These are phyloP conservation scores for Tiliacea aurago DNA, from an alignment of 2,888 invertebrate genomes.

Conservation along the genomic window DNA sequence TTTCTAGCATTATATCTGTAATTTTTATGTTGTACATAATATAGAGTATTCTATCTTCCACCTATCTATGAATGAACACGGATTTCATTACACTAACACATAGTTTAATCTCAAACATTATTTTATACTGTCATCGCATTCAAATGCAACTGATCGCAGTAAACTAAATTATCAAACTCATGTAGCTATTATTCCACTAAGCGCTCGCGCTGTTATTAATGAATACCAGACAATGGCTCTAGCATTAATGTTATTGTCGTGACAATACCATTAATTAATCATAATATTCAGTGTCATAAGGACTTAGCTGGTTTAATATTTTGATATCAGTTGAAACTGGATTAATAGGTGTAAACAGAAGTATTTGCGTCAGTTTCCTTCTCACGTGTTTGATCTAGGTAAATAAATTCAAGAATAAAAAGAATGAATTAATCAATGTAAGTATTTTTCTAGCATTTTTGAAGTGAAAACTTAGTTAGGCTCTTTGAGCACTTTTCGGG, in stretches of 20 bases:
- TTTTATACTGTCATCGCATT: slow-evolving; percentile 28
- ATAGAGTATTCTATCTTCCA: too few species aligned
- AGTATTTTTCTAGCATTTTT: too few species aligned
- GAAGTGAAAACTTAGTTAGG: too few species aligned
- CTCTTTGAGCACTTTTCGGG: too few species aligned
- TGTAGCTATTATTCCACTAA: slow-evolving; percentile 33
- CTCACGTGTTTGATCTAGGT: too few species aligned
- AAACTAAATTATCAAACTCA: slow-evolving; percentile 25
- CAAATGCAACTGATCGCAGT: slow-evolving; percentile 25
- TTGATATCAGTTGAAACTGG: slow-evolving; percentile 18
- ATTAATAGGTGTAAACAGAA: not conserved
- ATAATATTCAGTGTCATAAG: slow-evolving; percentile 29
- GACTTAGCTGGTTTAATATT: slow-evolving; percentile 20
- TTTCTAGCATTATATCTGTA: too few species aligned
- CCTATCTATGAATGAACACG: not conserved
- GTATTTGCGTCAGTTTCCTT: not conserved
- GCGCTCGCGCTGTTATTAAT: slow-evolving; percentile 46
- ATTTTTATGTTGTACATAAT: too few species aligned
- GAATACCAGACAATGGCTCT: slow-evolving; percentile 41
- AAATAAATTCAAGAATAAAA: too few species aligned
- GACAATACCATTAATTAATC: slow-evolving; percentile 51
- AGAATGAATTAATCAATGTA: too few species aligned
- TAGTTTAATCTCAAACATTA: slow-evolving; percentile 20
- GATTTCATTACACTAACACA: not conserved
- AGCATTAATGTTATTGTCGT: slow-evolving; percentile 45